phyloP scores from a whole-genome alignment of 1,140 invertebrate species.

The Calephelis virginiensis region DNA sequence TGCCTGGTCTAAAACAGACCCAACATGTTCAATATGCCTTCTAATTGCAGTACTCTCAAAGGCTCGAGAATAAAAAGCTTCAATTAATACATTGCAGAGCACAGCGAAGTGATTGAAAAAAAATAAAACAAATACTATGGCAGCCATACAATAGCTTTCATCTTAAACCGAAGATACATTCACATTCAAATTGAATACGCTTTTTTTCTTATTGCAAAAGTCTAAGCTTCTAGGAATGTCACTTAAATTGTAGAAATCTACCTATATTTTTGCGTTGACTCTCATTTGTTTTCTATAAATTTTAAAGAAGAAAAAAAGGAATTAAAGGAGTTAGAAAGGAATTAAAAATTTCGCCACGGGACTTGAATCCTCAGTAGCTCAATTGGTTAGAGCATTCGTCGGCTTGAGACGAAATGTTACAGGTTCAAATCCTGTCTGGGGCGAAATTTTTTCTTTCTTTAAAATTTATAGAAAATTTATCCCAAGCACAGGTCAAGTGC shows the following conservation, averaged over 20 bases:
- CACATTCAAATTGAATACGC: conserved; percentile 12
- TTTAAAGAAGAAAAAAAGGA: no score
- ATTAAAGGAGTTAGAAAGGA: no score
- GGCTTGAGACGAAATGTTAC: no score
- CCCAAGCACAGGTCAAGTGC: no score
- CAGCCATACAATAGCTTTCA: conserved; percentile 11
- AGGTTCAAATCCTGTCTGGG: no score
- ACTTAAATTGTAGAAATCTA: background rate
- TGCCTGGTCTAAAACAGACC: background rate
- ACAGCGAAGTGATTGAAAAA: conserved; percentile 11
- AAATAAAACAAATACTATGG: conserved; percentile 4
- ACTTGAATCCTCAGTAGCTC: no score
- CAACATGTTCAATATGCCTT: conserved; percentile 15
- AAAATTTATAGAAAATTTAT: no score
- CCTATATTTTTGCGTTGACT: background rate
- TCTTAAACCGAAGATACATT: conserved; percentile 16
- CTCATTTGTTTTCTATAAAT: no score
- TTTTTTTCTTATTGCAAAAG: background rate
- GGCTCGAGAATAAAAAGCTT: conserved; percentile 11
- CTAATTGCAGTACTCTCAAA: conserved; percentile 15
- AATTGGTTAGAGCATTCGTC: no score
- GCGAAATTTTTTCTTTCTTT: no score
- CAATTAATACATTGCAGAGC: conserved; percentile 15
- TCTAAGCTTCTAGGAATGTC: background rate
- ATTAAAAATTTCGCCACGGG: no score